A percentile compares a stretch with the other conserved stretches of the same genome.
Evolutionary conservation across 1,140 invertebrate species (phyloP).

Genomic region (Anoplophora glabripennis): DNA sequence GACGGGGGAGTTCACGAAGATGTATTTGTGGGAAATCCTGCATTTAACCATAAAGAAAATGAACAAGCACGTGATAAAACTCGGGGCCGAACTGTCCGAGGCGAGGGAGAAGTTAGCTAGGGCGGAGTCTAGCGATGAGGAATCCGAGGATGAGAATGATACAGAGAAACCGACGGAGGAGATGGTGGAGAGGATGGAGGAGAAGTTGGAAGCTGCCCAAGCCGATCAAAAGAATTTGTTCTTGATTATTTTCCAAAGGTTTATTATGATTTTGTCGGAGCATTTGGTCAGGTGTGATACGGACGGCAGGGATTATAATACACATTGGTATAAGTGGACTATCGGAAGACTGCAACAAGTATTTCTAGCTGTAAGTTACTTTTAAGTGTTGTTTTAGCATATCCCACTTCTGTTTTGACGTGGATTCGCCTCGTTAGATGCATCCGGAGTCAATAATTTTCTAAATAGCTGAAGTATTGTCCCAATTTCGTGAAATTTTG

Average conservation of each 20-base stretch:
- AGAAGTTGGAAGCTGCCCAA: conserved; percentile 89
- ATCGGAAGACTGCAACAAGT: conserved; percentile 93
- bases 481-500: no score
- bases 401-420: neutral
- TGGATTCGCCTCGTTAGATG: no score
- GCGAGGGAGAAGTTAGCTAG: conserved; percentile 79
- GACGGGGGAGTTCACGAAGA: conserved; percentile 88
- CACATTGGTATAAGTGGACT: conserved; percentile 96
- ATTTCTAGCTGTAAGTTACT: conserved; percentile 79
- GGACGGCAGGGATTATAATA: conserved; percentile 88
- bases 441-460: neutral
- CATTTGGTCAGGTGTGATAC: conserved; percentile 92
- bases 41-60: conserved; percentile 95
- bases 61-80: conserved; percentile 89
- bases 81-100: conserved; percentile 79
- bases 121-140: conserved; percentile 72
- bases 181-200: conserved; percentile 92
- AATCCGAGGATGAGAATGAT: conserved; percentile 70
- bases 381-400: neutral
- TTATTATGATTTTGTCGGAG: conserved; percentile 97
- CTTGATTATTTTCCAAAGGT: conserved; percentile 96
- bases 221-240: conserved; percentile 96
- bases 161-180: conserved; percentile 80
- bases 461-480: no score
- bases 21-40: conserved; percentile 96